Conservation (phyloP, 2,888 invertebrate species). For the Nomada fabriciana region DNA sequence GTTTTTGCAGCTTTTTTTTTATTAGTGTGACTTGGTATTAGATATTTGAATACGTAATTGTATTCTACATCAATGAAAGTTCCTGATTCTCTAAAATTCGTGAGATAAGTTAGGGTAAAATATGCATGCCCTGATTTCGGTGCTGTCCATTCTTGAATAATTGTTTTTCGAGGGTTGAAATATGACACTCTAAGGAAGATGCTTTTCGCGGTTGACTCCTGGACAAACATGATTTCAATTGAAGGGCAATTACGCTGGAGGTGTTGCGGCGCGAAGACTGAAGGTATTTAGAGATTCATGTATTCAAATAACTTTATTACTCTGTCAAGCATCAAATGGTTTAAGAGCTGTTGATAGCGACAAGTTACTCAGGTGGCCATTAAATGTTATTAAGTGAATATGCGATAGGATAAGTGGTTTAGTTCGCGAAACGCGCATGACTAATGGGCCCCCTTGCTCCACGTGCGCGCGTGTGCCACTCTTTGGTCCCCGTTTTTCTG, state of each 20-base stretch:
- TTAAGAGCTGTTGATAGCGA: slow-evolving; percentile 38
- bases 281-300: slow-evolving; percentile 31
- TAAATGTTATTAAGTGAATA: slow-evolving; percentile 31
- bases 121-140: no score
- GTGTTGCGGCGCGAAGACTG: slow-evolving; percentile 3
- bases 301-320: slow-evolving; percentile 40
- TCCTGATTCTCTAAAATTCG: no score
- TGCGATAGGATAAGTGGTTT: slow-evolving; percentile 27
- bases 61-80: no score
- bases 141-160: no score
- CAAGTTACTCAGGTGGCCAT: slow-evolving; percentile 26
- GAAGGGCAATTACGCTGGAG: slow-evolving; percentile 10
- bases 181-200: no score
- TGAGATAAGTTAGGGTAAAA: no score
- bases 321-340: slow-evolving; percentile 21
- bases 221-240: slow-evolving; percentile 6
- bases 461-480: background rate
- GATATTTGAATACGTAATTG: no score
- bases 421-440: slow-evolving; percentile 24
- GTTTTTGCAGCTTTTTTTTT: no score
- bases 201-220: no score
- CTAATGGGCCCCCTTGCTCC: slow-evolving; percentile 18
- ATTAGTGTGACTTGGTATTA: no score
- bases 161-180: no score
- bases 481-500: slow-evolving; percentile 1